These are phyloP conservation scores for Chiloscyllium plagiosum DNA, from an alignment of 2,113 vertebrate genomes.

Conservation along the genomic window DNA sequence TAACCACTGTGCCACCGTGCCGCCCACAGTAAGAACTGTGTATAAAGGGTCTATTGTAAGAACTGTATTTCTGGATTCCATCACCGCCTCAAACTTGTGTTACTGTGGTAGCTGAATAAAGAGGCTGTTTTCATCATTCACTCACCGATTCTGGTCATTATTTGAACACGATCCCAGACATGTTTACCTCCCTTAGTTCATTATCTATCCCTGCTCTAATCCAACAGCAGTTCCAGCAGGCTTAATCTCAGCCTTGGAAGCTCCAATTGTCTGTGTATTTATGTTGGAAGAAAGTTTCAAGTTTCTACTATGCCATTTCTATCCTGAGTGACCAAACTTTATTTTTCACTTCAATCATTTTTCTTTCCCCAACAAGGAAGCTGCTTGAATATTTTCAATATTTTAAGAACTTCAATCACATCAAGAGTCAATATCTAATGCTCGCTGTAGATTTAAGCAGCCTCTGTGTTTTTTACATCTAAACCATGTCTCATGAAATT, in stretches of 20 bases:
- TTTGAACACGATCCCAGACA: too few relatives aligned
- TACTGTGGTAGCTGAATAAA: too few relatives aligned
- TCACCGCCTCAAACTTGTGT: too few relatives aligned
- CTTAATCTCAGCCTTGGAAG: neutral
- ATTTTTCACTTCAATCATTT: neutral
- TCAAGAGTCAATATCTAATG: neutral
- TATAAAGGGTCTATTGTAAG: too few relatives aligned
- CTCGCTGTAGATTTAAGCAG: neutral
- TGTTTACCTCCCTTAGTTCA: neutral
- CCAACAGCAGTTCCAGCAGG: neutral
- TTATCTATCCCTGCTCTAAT: neutral
- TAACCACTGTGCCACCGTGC: too few relatives aligned
- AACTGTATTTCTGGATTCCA: too few relatives aligned
- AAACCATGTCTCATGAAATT: neutral
- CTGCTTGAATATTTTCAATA: neutral
- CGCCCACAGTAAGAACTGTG: too few relatives aligned
- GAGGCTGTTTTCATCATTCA: neutral
- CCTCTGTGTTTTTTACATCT: neutral
- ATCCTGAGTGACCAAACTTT: neutral
- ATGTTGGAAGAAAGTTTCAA: neutral
- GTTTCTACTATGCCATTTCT: neutral
- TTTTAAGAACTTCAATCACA: neutral
- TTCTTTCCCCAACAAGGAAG: neutral
- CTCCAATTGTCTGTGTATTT: neutral
- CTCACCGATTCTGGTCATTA: too few relatives aligned